Base-by-base conservation (phyloP, 1,140 invertebrate species). In the Bombus waltoni region DNA sequence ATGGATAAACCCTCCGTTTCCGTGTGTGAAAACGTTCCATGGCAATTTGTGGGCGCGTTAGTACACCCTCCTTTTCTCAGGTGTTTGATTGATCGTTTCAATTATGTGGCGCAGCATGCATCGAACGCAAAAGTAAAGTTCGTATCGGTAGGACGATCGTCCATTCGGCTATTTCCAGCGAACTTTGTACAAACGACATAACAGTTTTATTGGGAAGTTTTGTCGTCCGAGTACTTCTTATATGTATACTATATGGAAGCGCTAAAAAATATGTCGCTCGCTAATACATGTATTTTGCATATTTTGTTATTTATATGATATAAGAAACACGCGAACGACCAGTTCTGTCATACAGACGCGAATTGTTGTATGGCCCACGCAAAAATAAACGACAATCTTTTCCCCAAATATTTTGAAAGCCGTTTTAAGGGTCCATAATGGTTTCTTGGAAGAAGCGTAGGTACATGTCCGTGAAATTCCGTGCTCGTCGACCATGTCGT, bases 1-100 rank as follows among this genome's bases (percentile, higher is more conserved):
- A 62, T 32, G 75, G 40, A 74, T 68, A 72, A 71, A 88, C 44
- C 68, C 71, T 38, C 65, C 15, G 59, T 22, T 18, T 32, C 65
- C 65, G 40, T 81, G 83, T 77, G 83, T 83, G 88, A 90, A 90
- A 78, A 28, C 83, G 79, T 80, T 71, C 79, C 40, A 74, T 44
- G 71, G 89, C 82, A 70, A 79, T 90, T 90, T 89, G 87, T 82
- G 80, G 87, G 85, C 85, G 84, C 83, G 85, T 85, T 87, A 88
- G 68, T 77, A 76, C 81, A 83, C 84, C 85, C 90, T 88, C 83
- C 86, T 87, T 90, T 87, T 90, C 86, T 91, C 91, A 92, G 90
- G 91, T 92, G 89, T 81, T 91, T 93, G 91, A 93, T 93, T 91
- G 91, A 93, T 93, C 82, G 87, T 90, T 92, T 92, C 88, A 91